phyloP scores from a whole-genome alignment of 2,113 vertebrate species.

The Stigmatopora nigra region DNA sequence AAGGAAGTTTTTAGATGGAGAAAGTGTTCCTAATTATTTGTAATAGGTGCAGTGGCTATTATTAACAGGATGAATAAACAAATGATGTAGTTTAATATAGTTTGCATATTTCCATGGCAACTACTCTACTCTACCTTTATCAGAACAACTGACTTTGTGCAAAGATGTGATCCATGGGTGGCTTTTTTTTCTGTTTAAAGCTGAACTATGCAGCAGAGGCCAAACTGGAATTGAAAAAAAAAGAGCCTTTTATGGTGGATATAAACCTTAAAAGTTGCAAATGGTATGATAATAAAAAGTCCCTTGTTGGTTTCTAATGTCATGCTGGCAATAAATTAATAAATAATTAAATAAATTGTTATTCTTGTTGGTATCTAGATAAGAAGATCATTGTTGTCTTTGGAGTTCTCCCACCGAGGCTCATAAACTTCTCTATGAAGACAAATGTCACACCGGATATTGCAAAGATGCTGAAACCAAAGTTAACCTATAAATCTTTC shows the following conservation, averaged over 20 bases:
- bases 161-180: too few relatives aligned
- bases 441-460: not conserved
- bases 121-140: not conserved
- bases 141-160: not conserved
- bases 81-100: not conserved
- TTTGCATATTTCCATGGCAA: conserved; percentile 2
- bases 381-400: not conserved
- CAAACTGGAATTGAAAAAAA: not conserved
- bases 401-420: not conserved
- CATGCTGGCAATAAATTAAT: not conserved
- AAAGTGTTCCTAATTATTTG: not conserved
- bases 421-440: not conserved
- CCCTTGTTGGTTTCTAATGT: not conserved
- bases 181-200: not conserved
- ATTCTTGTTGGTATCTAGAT: not conserved
- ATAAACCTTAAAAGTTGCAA: not conserved
- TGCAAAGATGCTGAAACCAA: not conserved
- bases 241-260: not conserved
- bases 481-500: not conserved
- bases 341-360: too few relatives aligned
- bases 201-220: not conserved
- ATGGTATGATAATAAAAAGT: not conserved
- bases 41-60: not conserved
- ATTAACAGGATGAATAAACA: not conserved
- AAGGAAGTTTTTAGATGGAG: not conserved